phyloP scores from a whole-genome alignment of 2,797 vertebrate species.

The Clarias fuscus region DNA sequence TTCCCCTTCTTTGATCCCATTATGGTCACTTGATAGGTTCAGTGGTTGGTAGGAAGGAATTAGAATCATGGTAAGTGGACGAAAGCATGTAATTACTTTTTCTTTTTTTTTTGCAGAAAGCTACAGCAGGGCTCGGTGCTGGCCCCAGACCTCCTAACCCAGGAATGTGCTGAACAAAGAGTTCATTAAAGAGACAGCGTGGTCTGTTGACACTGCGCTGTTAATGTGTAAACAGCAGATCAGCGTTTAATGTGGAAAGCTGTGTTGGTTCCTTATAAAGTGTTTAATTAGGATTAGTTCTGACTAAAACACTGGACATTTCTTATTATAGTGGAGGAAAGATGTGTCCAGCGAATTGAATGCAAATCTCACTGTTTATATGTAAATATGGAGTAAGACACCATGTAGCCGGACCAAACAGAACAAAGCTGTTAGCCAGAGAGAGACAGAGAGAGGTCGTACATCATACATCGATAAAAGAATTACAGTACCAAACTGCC shows the following conservation, averaged over 20 bases:
- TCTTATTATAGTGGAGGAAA: background rate
- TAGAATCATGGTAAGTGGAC: background rate
- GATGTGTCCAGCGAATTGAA: background rate
- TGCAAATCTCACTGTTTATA: background rate
- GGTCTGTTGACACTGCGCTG: background rate
- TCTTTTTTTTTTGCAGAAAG: conserved; percentile 45
- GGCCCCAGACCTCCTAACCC: conserved; percentile 25
- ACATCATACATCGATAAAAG: background rate
- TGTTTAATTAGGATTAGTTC: no score
- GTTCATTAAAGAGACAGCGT: background rate
- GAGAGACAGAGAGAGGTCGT: background rate
- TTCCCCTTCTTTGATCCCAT: no score
- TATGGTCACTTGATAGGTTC: background rate
- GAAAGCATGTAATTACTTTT: conserved; percentile 10
- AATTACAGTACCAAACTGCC: background rate
- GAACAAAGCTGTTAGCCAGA: background rate
- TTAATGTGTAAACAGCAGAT: background rate
- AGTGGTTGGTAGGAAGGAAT: background rate
- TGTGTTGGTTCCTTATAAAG: background rate
- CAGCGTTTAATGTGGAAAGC: background rate
- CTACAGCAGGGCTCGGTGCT: conserved; percentile 29
- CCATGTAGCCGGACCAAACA: background rate
- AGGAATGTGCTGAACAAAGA: conserved; percentile 22
- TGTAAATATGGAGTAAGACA: background rate
- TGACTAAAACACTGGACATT: background rate